Conservation (phyloP, 2,113 vertebrate species). For the Setophaga petechia region DNA sequence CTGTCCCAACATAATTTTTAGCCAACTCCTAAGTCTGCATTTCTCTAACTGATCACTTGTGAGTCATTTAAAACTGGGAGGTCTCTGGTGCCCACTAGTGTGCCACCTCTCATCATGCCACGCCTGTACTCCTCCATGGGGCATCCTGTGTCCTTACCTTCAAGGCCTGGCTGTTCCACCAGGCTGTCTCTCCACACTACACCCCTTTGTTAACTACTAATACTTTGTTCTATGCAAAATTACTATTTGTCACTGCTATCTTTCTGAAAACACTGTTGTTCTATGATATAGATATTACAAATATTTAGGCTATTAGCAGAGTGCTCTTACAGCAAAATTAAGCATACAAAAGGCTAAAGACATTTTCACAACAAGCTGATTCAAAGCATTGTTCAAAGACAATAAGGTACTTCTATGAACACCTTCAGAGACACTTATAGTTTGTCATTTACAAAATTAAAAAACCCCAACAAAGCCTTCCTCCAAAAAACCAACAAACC, state of each 20-base stretch:
- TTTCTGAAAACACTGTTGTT: background rate
- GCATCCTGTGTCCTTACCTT: background rate
- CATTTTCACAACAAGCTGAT: background rate
- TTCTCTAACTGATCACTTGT: background rate
- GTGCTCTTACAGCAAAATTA: background rate
- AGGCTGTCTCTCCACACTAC: background rate
- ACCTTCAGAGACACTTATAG: background rate
- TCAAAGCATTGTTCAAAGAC: background rate
- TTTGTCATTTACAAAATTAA: background rate
- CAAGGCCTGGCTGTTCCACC: background rate
- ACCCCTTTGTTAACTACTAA: rapidly evolving
- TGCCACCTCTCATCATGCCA: background rate
- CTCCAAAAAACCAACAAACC: no score
- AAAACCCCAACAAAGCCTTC: background rate
- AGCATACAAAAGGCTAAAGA: background rate
- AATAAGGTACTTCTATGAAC: background rate
- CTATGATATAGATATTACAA: background rate
- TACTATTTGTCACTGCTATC: background rate
- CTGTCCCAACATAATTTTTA: background rate
- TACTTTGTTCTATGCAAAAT: background rate
- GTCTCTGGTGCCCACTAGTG: no score
- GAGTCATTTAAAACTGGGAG: background rate
- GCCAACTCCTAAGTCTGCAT: background rate
- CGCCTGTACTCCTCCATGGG: background rate
- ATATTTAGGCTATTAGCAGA: background rate